Evolutionary conservation across 2,797 vertebrate genomes (phyloP).

Genomic region (Halcyon leucocephala): DNA sequence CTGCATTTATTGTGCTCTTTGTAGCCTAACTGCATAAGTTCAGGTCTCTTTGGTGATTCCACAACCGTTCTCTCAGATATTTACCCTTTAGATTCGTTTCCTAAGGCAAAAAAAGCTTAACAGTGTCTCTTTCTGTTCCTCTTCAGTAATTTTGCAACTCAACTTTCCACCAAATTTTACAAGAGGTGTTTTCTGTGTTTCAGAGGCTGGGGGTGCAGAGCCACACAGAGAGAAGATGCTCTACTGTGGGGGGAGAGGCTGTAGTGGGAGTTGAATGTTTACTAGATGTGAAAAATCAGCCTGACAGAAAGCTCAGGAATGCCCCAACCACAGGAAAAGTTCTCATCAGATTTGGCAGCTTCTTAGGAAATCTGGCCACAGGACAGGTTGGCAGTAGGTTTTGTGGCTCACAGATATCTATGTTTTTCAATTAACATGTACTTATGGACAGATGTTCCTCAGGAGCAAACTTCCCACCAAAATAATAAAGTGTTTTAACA

Average conservation of each 20-base stretch:
- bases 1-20: background rate
- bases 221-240: background rate
- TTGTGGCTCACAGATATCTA: background rate
- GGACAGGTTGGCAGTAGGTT: background rate
- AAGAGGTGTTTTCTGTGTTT: background rate
- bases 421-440: background rate
- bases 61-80: background rate
- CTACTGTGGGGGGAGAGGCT: background rate
- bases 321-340: background rate
- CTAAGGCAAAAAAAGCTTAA: background rate
- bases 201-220: background rate
- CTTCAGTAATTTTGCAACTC: background rate
- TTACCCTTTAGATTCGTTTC: background rate
- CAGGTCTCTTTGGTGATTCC: background rate
- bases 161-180: background rate
- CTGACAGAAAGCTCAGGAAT: background rate
- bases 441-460: background rate
- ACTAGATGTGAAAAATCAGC: background rate
- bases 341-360: background rate
- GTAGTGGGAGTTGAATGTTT: background rate
- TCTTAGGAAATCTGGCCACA: background rate
- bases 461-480: background rate
- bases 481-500: background rate
- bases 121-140: background rate
- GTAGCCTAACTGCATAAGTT: background rate